phyloP scores from a whole-genome alignment of 2,797 vertebrate species.

The Clarias platycephalus region DNA sequence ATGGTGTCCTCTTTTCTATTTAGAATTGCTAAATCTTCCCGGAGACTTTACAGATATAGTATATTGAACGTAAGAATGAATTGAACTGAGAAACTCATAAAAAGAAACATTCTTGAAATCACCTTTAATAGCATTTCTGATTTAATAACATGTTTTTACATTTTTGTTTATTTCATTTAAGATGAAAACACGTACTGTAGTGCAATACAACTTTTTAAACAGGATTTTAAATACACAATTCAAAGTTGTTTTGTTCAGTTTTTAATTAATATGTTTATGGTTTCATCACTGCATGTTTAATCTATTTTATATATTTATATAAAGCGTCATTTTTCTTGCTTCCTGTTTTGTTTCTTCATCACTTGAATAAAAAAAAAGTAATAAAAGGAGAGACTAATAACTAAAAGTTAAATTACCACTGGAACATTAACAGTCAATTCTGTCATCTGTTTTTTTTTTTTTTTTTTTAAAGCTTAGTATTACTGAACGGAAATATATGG shows the following conservation, averaged over 20 bases:
- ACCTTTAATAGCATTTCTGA: background rate
- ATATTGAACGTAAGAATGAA: background rate
- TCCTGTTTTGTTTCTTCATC: background rate
- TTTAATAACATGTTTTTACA: too few species aligned
- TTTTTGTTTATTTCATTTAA: slow-evolving; percentile 1
- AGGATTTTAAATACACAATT: background rate
- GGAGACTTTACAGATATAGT: background rate
- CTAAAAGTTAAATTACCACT: background rate
- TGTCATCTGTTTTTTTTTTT: background rate
- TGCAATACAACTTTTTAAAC: background rate
- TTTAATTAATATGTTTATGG: background rate
- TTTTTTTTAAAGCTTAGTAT: background rate
- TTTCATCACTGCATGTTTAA: background rate
- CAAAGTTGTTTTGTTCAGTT: background rate
- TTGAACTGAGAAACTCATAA: background rate
- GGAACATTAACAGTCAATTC: background rate
- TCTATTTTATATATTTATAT: background rate
- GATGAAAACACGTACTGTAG: background rate
- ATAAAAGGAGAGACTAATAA: background rate
- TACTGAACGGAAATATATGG: slow-evolving; percentile 19
- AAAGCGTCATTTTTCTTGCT: background rate
- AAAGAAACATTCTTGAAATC: background rate
- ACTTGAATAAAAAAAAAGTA: background rate
- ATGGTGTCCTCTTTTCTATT: too few species aligned
- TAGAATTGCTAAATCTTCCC: background rate